Percentiles rank a stretch among this genome's conserved stretches.
Conservation (phyloP, 2,888 invertebrate genomes). For the Strigamia transsilvanica region DNA sequence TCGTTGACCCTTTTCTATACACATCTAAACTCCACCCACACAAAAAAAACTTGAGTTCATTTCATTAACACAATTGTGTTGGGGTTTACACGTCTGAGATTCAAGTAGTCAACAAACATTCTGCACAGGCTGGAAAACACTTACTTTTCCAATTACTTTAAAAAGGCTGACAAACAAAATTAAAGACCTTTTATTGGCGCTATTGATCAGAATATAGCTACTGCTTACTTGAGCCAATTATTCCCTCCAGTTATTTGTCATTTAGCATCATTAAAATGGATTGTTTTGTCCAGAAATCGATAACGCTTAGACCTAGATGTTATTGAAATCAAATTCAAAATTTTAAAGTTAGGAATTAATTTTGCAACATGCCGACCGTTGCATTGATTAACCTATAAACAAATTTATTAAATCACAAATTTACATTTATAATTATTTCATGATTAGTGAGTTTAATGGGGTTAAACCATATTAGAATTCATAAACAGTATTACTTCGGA, state of each 20-base stretch:
- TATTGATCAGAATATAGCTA: constrained; percentile 17
- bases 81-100: not conserved
- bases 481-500: not conserved
- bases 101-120: constrained; percentile 41
- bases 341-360: no score
- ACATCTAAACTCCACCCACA: constrained; percentile 8
- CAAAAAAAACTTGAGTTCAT: not conserved
- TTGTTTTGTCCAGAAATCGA: not conserved
- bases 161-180: constrained; percentile 37
- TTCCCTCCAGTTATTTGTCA: constrained; percentile 7
- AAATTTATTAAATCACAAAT: constrained; percentile 8
- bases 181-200: not conserved
- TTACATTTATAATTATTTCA: not conserved
- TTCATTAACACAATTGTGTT: constrained; percentile 38
- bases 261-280: not conserved
- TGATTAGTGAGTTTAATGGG: not conserved
- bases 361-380: not conserved
- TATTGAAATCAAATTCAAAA: no score
- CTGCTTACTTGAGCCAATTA: constrained; percentile 3
- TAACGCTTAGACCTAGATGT: not conserved
- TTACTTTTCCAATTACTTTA: constrained; percentile 38
- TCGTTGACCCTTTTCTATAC: not conserved
- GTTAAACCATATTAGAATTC: not conserved
- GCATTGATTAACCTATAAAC: not conserved
- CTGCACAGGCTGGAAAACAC: constrained; percentile 7